Conservation (phyloP, 2,888 invertebrate genomes). For the Chromoteleia sp. region DNA sequence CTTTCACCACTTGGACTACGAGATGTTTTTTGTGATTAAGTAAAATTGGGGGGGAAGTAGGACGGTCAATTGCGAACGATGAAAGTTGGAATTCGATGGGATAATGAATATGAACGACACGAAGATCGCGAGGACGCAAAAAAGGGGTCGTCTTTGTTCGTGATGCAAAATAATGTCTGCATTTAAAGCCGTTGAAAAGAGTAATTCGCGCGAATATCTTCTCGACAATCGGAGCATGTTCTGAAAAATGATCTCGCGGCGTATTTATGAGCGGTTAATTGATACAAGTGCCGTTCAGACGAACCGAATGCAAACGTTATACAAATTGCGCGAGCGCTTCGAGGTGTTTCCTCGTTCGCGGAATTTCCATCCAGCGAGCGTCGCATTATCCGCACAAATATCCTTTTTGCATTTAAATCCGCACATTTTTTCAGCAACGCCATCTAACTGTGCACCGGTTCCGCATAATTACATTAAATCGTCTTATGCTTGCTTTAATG, state of each 20-base stretch:
- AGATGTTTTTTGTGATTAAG: no score
- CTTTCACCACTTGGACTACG: no score
- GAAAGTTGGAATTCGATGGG: constrained; percentile 1
- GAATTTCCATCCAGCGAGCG: neutral
- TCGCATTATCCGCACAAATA: constrained; percentile 7
- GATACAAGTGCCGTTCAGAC: constrained; percentile 10
- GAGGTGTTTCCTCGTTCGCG: neutral
- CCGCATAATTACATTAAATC: constrained; percentile 12
- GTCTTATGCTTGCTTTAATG: constrained; percentile 6
- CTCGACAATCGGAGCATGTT: neutral
- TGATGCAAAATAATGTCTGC: neutral
- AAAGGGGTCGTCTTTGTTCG: neutral
- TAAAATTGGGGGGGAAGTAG: no score
- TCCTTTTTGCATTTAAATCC: constrained; percentile 11
- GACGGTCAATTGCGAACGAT: neutral
- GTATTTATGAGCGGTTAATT: constrained; percentile 24
- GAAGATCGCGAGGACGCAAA: neutral
- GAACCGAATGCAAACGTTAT: neutral
- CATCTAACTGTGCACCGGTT: constrained; percentile 2
- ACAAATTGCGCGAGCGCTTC: constrained; percentile 5
- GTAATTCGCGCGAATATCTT: constrained; percentile 6
- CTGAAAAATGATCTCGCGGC: neutral
- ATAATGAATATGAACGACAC: constrained; percentile 31
- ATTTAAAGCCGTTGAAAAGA: neutral
- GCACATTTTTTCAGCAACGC: constrained; percentile 6